Evolutionary conservation across 2,888 invertebrate genomes (phyloP).

Genomic region (Nomada ferruginata): DNA sequence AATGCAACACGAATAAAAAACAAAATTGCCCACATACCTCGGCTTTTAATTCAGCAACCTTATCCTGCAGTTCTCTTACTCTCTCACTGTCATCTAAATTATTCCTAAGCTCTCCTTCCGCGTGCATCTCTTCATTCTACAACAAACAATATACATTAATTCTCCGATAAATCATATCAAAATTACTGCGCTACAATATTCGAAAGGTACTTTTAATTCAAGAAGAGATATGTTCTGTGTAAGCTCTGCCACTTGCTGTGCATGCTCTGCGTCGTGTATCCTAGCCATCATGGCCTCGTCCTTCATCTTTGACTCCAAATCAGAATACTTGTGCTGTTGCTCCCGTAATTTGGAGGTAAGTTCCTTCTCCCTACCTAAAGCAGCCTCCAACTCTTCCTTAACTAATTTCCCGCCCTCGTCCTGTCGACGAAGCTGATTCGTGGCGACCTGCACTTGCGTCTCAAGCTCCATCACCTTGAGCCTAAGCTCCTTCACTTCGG

Average conservation of each 20-base stretch:
- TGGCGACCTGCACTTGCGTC: slow-evolving; percentile 96
- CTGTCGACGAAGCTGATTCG: slow-evolving; percentile 94
- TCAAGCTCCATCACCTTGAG: slow-evolving; percentile 98
- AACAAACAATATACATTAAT: slow-evolving; percentile 65
- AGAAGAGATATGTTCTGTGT: slow-evolving; percentile 96
- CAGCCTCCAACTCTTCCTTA: slow-evolving; percentile 91
- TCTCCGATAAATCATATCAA: neutral
- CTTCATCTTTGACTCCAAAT: slow-evolving; percentile 89
- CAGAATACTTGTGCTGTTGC: slow-evolving; percentile 90
- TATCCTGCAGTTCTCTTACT: slow-evolving; percentile 95
- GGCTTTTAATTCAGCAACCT: slow-evolving; percentile 95
- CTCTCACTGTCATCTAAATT: slow-evolving; percentile 94
- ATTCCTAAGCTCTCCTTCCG: slow-evolving; percentile 95
- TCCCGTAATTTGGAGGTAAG: slow-evolving; percentile 92
- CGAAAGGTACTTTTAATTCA: slow-evolving; percentile 90
- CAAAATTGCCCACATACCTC: slow-evolving; percentile 89
- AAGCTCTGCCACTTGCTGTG: slow-evolving; percentile 96
- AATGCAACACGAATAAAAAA: slow-evolving; percentile 38
- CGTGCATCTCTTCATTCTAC: slow-evolving; percentile 97
- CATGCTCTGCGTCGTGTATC: slow-evolving; percentile 97
- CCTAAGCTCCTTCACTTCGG: slow-evolving; percentile 97
- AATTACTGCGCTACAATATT: neutral
- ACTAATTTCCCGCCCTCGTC: slow-evolving; percentile 96
- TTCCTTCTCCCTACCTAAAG: slow-evolving; percentile 90
- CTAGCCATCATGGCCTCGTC: slow-evolving; percentile 97